Base-by-base conservation (phyloP, 2,888 invertebrate species). In the Girardia tigrina region DNA sequence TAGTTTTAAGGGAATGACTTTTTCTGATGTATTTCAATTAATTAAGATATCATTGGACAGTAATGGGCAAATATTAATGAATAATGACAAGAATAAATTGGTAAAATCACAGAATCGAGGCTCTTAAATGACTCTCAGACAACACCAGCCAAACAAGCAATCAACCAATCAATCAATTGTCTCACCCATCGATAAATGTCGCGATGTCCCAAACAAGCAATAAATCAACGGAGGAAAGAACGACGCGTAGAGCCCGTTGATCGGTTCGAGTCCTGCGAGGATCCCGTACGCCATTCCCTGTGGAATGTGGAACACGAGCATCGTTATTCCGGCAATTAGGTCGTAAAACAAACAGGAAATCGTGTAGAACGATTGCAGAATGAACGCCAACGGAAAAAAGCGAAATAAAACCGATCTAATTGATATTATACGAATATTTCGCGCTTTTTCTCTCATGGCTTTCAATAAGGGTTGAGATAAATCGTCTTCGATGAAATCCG, bases 211-310 rank as follows among this genome's bases (percentile, higher is more conserved):
- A 75, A 75, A 75, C 1, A 75, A 28, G 1, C 36, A 28, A 36
- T 75, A 75, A 26, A 75, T 26, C 20, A 75, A 72, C 6, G 71
- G 72, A 14, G 75, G 75, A 75, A 75, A 74, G 20, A 75, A 36
- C n/a, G 75, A 75, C n/a, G 75, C 71, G 28, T 75, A 75, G n/a
- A 75, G 75, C 23, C 75, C 75, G 27, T 75, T 75, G 26, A 75
- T 70, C 29, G 75, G 75, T 6, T 28, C 16, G n/a, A 75, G 27
- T 28, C 75, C 75, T 6, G 75, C 75, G 8, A 75, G 42, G 8
- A 75, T 23, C 1, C 75, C 75, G 28, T 75, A 75, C 12, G 75
- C 75, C 29, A 75, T 56, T 56, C 56, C 56, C 23, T 74, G 74
- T 4, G 74, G 74, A 42, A 74, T 74, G 27, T 74, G 74, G 28